phyloP scores from a whole-genome alignment of 2,113 vertebrate genomes.

The Abramis brama region DNA sequence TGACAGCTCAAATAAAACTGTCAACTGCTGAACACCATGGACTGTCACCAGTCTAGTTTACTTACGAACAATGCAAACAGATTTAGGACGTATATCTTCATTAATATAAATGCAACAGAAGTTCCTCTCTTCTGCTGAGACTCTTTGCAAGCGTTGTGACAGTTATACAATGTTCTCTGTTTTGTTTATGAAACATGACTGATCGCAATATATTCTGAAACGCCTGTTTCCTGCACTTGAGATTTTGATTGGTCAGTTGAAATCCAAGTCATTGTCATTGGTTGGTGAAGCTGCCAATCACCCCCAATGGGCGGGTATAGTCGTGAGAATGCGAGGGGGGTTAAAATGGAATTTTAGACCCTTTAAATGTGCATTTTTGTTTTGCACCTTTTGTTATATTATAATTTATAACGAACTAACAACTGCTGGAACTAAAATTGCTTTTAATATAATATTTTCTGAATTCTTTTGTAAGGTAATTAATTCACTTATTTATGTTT shows the following conservation, averaged over 20 bases:
- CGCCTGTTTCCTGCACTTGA: neutral
- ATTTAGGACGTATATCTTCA: neutral
- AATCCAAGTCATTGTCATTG: constrained; percentile 47
- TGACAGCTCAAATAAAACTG: neutral
- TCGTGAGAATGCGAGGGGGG: too few species aligned
- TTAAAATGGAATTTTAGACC: neutral
- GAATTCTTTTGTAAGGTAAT: neutral
- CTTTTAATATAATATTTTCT: neutral
- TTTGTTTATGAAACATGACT: constrained; percentile 43
- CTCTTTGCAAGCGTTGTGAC: neutral
- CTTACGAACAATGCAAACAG: neutral
- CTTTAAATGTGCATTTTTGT: neutral
- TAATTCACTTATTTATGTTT: neutral
- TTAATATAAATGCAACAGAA: neutral
- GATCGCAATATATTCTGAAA: constrained; percentile 11
- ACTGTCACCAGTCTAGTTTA: constrained; percentile 5
- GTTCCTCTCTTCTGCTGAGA: neutral
- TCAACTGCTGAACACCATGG: neutral
- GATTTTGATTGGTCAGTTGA: constrained; percentile 55
- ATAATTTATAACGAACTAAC: too few species aligned
- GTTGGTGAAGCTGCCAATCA: constrained; percentile 52
- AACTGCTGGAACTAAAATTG: neutral
- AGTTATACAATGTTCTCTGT: neutral
- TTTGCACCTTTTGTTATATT: neutral
- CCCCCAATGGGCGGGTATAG: neutral